Percentiles rank a stretch among this genome's conserved stretches.
Evolutionary conservation across 1,140 invertebrate species (phyloP).

Genomic region (Drosophila nigromelanica): DNA sequence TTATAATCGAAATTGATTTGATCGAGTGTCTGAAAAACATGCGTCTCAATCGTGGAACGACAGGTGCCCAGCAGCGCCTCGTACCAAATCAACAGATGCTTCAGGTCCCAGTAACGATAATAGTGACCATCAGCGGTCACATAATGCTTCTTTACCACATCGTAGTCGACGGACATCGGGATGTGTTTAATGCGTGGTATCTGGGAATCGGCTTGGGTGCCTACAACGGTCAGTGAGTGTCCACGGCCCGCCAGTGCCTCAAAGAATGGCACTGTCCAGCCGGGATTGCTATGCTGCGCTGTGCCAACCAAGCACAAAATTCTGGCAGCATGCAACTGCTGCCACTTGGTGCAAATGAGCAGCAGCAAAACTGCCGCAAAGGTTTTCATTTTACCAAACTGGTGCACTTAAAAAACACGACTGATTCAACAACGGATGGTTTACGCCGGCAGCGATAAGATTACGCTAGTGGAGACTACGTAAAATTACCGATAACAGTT

Average conservation of each 20-base stretch:
- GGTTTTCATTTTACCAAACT: slow-evolving; percentile 39
- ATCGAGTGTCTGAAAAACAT: not conserved
- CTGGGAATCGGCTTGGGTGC: not conserved
- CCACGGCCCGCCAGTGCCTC: slow-evolving; percentile 51
- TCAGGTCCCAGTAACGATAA: slow-evolving; percentile 18
- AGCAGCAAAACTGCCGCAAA: slow-evolving; percentile 3
- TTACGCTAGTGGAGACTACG: not conserved
- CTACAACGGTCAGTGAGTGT: slow-evolving; percentile 47
- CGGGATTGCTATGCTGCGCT: slow-evolving; percentile 47
- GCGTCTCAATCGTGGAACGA: slow-evolving; percentile 2
- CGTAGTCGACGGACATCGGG: slow-evolving; percentile 39
- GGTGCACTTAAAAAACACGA: not conserved
- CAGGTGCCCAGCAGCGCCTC: slow-evolving; percentile 54
- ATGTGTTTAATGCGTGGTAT: slow-evolving; percentile 15
- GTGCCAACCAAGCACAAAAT: slow-evolving; percentile 60
- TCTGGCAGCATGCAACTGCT: slow-evolving; percentile 31
- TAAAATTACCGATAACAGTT: not conserved
- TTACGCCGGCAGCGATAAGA: slow-evolving; percentile 45
- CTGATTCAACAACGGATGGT: slow-evolving; percentile 24
- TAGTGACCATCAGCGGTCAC: not conserved
- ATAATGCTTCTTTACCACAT: slow-evolving; percentile 54
- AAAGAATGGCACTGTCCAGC: slow-evolving; percentile 51
- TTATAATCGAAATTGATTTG: slow-evolving; percentile 25
- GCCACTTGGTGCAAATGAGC: slow-evolving; percentile 18
- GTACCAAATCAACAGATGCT: slow-evolving; percentile 61